phyloP scores from a whole-genome alignment of 2,888 invertebrate species.

The Ennomos quercinarius region DNA sequence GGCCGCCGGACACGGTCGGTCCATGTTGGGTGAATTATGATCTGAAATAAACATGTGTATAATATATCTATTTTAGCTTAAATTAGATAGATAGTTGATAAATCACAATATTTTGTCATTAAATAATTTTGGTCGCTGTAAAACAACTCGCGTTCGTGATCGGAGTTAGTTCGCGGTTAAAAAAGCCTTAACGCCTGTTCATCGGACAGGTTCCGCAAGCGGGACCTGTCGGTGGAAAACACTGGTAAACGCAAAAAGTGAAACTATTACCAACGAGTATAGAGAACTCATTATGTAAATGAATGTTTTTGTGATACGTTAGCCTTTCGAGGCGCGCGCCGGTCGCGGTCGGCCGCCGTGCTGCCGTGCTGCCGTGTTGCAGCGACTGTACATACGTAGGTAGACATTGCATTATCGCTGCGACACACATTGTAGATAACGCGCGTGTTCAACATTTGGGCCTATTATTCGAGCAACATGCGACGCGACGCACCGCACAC shows the following conservation, averaged over 20 bases:
- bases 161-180: not conserved
- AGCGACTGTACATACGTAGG: slow-evolving; percentile 35
- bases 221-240: not conserved
- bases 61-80: slow-evolving; percentile 24
- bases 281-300: slow-evolving; percentile 12
- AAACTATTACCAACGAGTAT: slow-evolving; percentile 3
- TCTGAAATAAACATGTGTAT: slow-evolving; percentile 16
- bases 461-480: not conserved
- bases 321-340: too few relatives aligned
- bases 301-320: slow-evolving; percentile 17
- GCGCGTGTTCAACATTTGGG: slow-evolving; percentile 9
- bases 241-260: not conserved
- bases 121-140: slow-evolving; percentile 1
- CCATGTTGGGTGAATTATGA: slow-evolving; percentile 5
- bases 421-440: slow-evolving; percentile 32
- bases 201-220: not conserved
- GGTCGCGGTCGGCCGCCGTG: slow-evolving; percentile 7
- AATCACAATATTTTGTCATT: slow-evolving; percentile 18
- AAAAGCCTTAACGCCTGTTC: not conserved
- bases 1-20: slow-evolving; percentile 1
- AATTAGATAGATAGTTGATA: slow-evolving; percentile 13
- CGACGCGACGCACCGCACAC: not conserved
- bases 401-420: slow-evolving; percentile 25
- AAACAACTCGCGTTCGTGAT: not conserved
- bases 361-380: slow-evolving; percentile 27